Base-by-base conservation (phyloP, 2,797 vertebrate genomes). In the Muscicapa striata region DNA sequence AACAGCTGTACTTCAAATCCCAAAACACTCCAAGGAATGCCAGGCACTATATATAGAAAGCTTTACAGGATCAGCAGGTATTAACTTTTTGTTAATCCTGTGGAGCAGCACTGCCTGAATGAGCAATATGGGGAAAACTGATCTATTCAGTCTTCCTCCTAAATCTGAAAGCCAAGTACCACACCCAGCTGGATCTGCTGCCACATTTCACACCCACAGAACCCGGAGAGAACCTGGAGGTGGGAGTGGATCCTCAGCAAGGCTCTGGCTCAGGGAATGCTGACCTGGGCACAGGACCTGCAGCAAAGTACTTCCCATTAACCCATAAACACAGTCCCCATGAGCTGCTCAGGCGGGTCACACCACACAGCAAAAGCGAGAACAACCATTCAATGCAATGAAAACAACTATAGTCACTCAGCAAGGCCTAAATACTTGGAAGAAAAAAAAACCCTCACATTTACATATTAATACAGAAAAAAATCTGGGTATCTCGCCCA, bases 171-270 rank as follows among this genome's bases (percentile, higher is more conserved):
- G 32, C n/a, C 74, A 36, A 18, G 29, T 76, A 46, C 34, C 48
- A 22, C 30, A 15, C 29, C 68, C n/a, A 2, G 38, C 32, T 57
- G n/a, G 45, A 40, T 17, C 8, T 4, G 0, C 72, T 11, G 38
- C 51, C 70, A 30, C 38, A 9, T 21, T 23, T 4, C 51, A 34
- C 34, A 18, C 11, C 52, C 41, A 13, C 40, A 20, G 6, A 24
- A 29, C 43, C 0, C 32, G 1, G 58, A 59, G 61, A 48, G 34
- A 90, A 14, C 5, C 6, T 9, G 21, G 1, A n/a, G 2, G 15
- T 0, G 0, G 0, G 15, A 3, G 29, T 0, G 0, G 45, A 29
- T 43, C 73, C 24, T 5, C 0, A 24, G 18, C 0, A 4, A 45
- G 29, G 15, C 63, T 15, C 13, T 3, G 43, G 4, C 51, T 6